Evolutionary conservation across 1,140 invertebrate species (phyloP), one percentile per base, ranked within the genome.

Genomic region (Bombus breviceps): DNA sequence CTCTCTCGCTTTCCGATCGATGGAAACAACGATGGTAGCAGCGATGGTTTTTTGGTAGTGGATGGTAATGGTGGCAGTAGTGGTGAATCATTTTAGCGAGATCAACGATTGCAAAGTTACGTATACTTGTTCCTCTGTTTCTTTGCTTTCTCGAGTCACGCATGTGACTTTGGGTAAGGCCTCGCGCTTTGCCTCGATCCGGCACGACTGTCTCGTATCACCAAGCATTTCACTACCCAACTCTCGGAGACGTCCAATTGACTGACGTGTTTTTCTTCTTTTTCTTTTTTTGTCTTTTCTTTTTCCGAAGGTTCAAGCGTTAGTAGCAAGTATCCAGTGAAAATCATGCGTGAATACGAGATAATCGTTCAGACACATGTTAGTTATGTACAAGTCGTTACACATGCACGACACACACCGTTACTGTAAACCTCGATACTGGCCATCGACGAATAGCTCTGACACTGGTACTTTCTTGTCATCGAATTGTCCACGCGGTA

Each of bases 131-230:
- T 57, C 47, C 39, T 71, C 28, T 71, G 25, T 32, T 34, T 66
- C 8, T 79, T 39, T 68, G 34, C 66, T 34, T 13, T 89, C n/a
- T 66, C 73, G 87, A 90, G 87, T 82, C 89, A 88, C 89, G 68
- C 89, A 88, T 90, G 81, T 88, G 81, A 88, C 86, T 90, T 59
- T 64, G 87, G 85, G 82, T 88, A 89, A 90, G 89, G 89, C 89
- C 82, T 88, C 88, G 78, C 88, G 78, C 34, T 62, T 72, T 87
- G 89, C 82, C 88, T 87, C 78, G 64, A 53, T 81, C 78, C 71
- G 66, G 78, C 71, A 53, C 89, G 82, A 85, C 43, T 71, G 74
- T 82, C 89, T 85, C 86, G 86, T 85, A 69, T 80, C 66, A 25
- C 75, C 34, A 25, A 18, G 25, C 25, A 8, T 39, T 37, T 22